phyloP scores from a whole-genome alignment of 1,140 invertebrate species.

The Probaryconus sp. region DNA sequence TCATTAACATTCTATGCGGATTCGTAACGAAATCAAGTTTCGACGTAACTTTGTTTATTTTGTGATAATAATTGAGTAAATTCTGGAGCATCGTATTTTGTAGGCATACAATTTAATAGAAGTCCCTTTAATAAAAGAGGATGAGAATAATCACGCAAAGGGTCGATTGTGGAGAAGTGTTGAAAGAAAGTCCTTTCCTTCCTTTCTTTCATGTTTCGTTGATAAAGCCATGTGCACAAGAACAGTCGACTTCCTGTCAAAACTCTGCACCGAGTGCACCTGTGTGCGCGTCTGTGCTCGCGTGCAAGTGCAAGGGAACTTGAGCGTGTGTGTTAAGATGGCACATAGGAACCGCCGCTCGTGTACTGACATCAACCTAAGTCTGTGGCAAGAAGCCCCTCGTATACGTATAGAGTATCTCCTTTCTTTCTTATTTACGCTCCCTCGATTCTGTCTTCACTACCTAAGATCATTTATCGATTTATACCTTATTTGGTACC shows the following conservation, averaged over 20 bases:
- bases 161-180: constrained; percentile 8
- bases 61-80: background rate
- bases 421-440: constrained; percentile 68
- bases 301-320: too few relatives aligned
- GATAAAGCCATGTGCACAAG: constrained; percentile 19
- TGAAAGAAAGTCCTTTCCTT: constrained; percentile 41
- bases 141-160: constrained; percentile 43
- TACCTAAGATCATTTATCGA: constrained; percentile 36
- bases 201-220: constrained; percentile 44
- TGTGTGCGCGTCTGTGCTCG: too few relatives aligned
- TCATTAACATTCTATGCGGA: too few relatives aligned
- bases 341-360: constrained; percentile 45
- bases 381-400: constrained; percentile 75
- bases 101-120: constrained; percentile 8
- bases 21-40: too few relatives aligned
- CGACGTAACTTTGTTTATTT: background rate
- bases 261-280: constrained; percentile 16
- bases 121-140: constrained; percentile 19
- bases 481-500: constrained; percentile 33
- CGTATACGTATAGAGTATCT: constrained; percentile 64
- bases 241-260: constrained; percentile 47
- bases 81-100: constrained; percentile 16
- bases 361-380: constrained; percentile 68
- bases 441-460: constrained; percentile 41
- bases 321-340: constrained; percentile 47